These are phyloP conservation scores for Patella caerulea DNA, from an alignment of 2,888 invertebrate genomes.

Conservation along the genomic window DNA sequence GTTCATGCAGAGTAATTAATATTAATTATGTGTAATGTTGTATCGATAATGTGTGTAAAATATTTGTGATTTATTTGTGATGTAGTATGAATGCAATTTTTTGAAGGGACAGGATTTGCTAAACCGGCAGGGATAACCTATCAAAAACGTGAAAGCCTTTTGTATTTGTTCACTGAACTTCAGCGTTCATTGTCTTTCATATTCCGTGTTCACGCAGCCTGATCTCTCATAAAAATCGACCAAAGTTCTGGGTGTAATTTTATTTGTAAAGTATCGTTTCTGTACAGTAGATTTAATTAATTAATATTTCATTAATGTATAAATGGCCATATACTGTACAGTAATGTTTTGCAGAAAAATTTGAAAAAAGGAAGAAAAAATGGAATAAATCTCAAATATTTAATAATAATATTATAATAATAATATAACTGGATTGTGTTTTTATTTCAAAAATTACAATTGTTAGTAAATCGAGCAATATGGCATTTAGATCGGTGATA, in stretches of 20 bases:
- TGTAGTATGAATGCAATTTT: slow-evolving; percentile 2
- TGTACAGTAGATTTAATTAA: slow-evolving; percentile 18
- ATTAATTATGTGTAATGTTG: slow-evolving; percentile 1
- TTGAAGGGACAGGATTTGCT: slow-evolving; percentile 3
- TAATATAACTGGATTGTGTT: slow-evolving; percentile 9
- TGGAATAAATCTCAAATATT: slow-evolving; percentile 31
- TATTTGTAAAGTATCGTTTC: slow-evolving; percentile 24
- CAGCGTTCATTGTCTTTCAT: slow-evolving; percentile 26
- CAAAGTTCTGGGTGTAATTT: slow-evolving; percentile 30
- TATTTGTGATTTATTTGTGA: slow-evolving; percentile 13
- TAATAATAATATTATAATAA: slow-evolving; percentile 21
- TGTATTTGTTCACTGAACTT: slow-evolving; percentile 6
- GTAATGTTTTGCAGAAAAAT: slow-evolving; percentile 24
- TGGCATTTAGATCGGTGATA: too few relatives aligned
- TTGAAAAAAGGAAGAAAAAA: slow-evolving; percentile 22
- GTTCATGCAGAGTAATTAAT: too few relatives aligned
- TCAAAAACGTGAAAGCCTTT: not conserved
- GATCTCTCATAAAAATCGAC: slow-evolving; percentile 26
- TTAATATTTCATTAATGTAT: slow-evolving; percentile 2
- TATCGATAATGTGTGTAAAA: slow-evolving; percentile 10
- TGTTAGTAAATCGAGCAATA: too few relatives aligned
- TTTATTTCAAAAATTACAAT: not conserved
- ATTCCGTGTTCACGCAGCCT: slow-evolving; percentile 22
- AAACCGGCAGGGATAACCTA: slow-evolving; percentile 11
- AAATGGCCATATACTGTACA: slow-evolving; percentile 23